Evolutionary conservation across 2,888 invertebrate genomes (phyloP).

Genomic region (Pachymerium ferrugineum): DNA sequence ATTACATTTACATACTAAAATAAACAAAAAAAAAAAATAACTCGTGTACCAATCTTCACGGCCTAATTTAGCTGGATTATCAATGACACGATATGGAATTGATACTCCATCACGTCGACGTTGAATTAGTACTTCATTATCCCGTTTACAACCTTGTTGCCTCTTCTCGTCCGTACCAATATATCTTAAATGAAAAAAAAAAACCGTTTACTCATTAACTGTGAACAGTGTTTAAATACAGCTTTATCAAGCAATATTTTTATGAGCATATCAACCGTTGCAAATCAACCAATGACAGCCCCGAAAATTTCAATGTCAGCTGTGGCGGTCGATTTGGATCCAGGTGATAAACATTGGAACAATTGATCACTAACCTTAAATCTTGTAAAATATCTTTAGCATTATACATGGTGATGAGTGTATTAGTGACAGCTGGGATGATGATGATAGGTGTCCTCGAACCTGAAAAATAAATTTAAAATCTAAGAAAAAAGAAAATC

Average conservation of each 20-base stretch:
- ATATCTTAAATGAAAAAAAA: too few relatives aligned
- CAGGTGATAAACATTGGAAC: background rate
- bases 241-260: too few relatives aligned
- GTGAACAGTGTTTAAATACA: slow-evolving; percentile 29
- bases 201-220: too few relatives aligned
- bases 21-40: background rate
- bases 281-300: too few relatives aligned
- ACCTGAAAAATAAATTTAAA: too few relatives aligned
- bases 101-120: slow-evolving; percentile 68
- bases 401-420: slow-evolving; percentile 95
- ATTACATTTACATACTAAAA: background rate
- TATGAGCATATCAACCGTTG: too few relatives aligned
- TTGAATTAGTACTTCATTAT: slow-evolving; percentile 90
- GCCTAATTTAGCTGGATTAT: slow-evolving; percentile 84
- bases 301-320: too few relatives aligned
- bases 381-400: slow-evolving; percentile 95
- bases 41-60: slow-evolving; percentile 87
- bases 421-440: slow-evolving; percentile 83
- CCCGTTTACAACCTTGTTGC: slow-evolving; percentile 69
- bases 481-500: too few relatives aligned
- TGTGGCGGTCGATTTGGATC: too few relatives aligned
- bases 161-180: slow-evolving; percentile 87
- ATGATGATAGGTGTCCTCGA: slow-evolving; percentile 96
- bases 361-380: slow-evolving; percentile 56
- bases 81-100: slow-evolving; percentile 93